These are phyloP conservation scores for Byasa hedistus DNA, from an alignment of 2,888 invertebrate species.

Conservation along the genomic window DNA sequence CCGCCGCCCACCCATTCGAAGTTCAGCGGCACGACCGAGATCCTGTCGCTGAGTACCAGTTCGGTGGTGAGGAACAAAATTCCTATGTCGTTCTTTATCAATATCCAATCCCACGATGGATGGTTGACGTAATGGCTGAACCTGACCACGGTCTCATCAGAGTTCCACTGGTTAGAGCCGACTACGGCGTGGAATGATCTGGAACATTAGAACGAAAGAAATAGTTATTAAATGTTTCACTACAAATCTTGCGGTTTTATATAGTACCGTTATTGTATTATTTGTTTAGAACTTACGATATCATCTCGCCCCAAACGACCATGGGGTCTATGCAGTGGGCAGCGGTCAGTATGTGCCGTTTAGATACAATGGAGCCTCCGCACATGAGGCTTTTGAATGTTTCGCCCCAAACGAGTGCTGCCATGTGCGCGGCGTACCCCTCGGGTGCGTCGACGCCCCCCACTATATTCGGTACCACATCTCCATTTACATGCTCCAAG, in stretches of 20 bases:
- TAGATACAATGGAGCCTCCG: slow-evolving; percentile 40
- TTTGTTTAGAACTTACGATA: slow-evolving; percentile 29
- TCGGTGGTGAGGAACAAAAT: slow-evolving; percentile 32
- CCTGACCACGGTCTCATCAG: slow-evolving; percentile 31
- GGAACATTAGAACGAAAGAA: slow-evolving; percentile 2
- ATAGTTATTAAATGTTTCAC: too few relatives aligned
- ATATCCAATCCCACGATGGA: slow-evolving; percentile 38
- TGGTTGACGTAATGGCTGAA: slow-evolving; percentile 41
- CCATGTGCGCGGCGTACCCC: slow-evolving; percentile 43
- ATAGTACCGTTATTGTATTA: too few relatives aligned
- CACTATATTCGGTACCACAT: slow-evolving; percentile 35
- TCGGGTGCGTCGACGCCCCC: slow-evolving; percentile 44
- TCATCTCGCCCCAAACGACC: slow-evolving; percentile 34
- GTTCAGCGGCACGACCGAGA: slow-evolving; percentile 35
- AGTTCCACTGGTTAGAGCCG: slow-evolving; percentile 44
- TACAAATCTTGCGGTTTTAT: too few relatives aligned
- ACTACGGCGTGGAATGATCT: slow-evolving; percentile 39
- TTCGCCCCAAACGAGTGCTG: slow-evolving; percentile 40
- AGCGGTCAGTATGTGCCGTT: slow-evolving; percentile 40
- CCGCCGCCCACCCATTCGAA: slow-evolving; percentile 34
- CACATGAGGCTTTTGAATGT: slow-evolving; percentile 34
- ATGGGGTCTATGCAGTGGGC: slow-evolving; percentile 48
- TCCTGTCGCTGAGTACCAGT: slow-evolving; percentile 31
- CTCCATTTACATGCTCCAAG: not conserved
- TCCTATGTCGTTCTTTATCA: slow-evolving; percentile 46